These are phyloP conservation scores for Leptopilina drosophilae DNA, from an alignment of 2,888 invertebrate genomes.

Conservation along the genomic window DNA sequence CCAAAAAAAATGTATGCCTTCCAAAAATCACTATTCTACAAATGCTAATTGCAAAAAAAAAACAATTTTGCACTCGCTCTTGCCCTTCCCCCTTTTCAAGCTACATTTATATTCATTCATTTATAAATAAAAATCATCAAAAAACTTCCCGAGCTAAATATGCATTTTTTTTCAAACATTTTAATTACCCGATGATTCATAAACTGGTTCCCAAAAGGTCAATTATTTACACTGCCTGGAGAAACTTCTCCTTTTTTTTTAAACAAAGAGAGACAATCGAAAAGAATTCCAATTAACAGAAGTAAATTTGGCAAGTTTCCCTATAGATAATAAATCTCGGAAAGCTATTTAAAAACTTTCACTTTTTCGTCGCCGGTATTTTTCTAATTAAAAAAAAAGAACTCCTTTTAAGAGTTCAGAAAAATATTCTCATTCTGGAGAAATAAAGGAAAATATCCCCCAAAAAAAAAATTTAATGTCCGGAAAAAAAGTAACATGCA, in stretches of 20 bases:
- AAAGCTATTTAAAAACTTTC: slow-evolving; percentile 26
- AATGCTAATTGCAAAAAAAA: no score
- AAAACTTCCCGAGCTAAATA: not conserved
- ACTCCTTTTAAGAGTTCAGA: not conserved
- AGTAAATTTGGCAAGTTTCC: not conserved
- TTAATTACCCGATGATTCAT: not conserved
- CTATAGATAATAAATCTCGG: slow-evolving; percentile 9
- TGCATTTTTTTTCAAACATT: not conserved
- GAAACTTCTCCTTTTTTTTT: not conserved
- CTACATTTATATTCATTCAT: no score
- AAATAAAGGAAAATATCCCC: not conserved
- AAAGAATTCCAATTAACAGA: not conserved
- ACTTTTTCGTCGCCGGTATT: not conserved
- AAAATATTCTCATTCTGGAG: not conserved
- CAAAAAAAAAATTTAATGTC: not conserved
- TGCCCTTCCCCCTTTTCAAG: no score
- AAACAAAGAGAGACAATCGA: not conserved
- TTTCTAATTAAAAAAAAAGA: not conserved
- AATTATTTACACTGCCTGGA: slow-evolving; percentile 1
- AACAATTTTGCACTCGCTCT: no score
- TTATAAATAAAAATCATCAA: not conserved
- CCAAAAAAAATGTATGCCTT: no score
- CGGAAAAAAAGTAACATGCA: not conserved
- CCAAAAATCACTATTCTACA: no score
- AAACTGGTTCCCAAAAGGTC: slow-evolving; percentile 28